These are phyloP conservation scores for Tetranychus piercei DNA, from an alignment of 2,888 invertebrate species.

Conservation along the genomic window DNA sequence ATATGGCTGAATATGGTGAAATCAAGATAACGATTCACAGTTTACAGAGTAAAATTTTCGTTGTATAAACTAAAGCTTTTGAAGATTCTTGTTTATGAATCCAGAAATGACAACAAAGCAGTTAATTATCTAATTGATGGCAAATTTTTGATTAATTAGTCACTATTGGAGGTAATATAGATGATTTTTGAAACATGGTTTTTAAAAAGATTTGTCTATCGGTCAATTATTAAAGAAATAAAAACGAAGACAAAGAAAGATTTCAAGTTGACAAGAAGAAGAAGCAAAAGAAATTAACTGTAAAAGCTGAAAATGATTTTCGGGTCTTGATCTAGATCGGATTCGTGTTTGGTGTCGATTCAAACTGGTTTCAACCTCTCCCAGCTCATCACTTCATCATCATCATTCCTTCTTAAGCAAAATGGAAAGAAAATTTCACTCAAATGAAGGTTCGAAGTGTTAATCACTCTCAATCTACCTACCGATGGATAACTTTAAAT, in stretches of 20 bases:
- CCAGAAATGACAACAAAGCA: too few species aligned
- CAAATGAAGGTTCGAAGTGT: neutral
- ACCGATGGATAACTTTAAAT: neutral
- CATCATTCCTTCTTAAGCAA: neutral
- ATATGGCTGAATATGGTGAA: too few species aligned
- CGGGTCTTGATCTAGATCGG: neutral
- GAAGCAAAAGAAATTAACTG: neutral
- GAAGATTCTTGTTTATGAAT: too few species aligned
- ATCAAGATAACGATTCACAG: too few species aligned
- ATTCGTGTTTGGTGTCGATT: neutral
- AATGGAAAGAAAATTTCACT: too few species aligned
- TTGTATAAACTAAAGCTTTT: too few species aligned
- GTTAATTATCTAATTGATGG: too few species aligned
- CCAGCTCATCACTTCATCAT: neutral
- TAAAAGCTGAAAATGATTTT: neutral
- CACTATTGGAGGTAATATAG: too few species aligned
- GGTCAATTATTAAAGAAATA: neutral
- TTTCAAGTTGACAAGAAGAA: neutral
- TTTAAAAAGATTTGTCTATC: neutral
- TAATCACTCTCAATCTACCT: neutral
- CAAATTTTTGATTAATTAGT: too few species aligned
- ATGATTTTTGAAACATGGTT: too few species aligned
- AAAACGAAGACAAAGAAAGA: neutral
- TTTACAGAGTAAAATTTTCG: too few species aligned
- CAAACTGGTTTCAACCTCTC: neutral